These are phyloP conservation scores for Dolichomitus sp. DNA, from an alignment of 2,888 invertebrate genomes.

Conservation along the genomic window DNA sequence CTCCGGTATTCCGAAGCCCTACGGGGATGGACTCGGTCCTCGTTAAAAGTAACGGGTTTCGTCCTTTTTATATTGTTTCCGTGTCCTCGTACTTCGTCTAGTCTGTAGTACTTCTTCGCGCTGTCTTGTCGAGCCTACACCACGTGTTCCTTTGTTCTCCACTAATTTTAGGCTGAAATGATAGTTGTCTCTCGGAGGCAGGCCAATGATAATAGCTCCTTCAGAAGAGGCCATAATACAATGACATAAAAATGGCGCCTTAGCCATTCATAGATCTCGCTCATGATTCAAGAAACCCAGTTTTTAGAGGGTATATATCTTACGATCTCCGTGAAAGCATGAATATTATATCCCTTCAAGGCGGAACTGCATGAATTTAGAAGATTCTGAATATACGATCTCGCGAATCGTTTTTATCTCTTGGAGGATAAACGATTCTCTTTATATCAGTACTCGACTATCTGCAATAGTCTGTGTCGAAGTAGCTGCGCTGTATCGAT, in stretches of 20 bases:
- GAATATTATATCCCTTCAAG: conserved; percentile 47
- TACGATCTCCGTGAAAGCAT: conserved; percentile 8
- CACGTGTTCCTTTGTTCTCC: conserved; percentile 34
- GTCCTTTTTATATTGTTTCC: conserved; percentile 57
- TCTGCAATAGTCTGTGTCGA: conserved; percentile 12
- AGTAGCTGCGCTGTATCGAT: conserved; percentile 47
- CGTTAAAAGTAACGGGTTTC: conserved; percentile 66
- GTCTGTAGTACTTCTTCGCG: conserved; percentile 20
- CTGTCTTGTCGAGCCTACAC: conserved; percentile 3
- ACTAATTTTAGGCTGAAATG: conserved; percentile 50
- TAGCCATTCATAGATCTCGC: neutral
- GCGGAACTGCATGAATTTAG: conserved; percentile 16
- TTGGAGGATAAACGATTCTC: conserved; percentile 37
- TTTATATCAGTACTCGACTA: conserved; percentile 16
- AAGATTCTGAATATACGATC: conserved; percentile 47
- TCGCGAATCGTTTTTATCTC: conserved; percentile 40
- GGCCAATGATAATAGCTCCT: conserved; percentile 44
- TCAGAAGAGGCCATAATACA: neutral
- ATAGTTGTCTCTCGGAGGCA: conserved; percentile 25
- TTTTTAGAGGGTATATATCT: neutral
- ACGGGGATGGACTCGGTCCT: conserved; percentile 57
- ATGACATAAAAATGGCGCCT: neutral
- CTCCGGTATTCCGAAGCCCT: conserved; percentile 42
- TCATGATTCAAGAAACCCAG: neutral
- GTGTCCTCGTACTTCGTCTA: conserved; percentile 32